Percentiles rank a stretch among this genome's conserved stretches.
Conservation (phyloP, 2,888 invertebrate species). For the Clivina fossor region DNA sequence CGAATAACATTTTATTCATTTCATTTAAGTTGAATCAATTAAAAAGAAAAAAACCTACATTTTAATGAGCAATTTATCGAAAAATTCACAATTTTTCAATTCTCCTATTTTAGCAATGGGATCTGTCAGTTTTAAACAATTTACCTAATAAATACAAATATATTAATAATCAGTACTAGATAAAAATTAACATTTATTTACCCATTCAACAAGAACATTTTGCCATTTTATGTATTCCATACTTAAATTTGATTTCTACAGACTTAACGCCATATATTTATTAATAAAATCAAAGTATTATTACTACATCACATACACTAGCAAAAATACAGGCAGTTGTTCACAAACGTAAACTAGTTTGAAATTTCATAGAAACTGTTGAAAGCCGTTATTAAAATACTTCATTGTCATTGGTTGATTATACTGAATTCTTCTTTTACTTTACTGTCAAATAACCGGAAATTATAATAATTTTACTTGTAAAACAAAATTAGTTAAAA, state of each 20-base stretch:
- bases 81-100: conserved; percentile 47
- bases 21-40: conserved; percentile 1
- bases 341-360: conserved; percentile 2
- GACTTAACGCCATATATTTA: too few species aligned
- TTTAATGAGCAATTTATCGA: conserved; percentile 45
- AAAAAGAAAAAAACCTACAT: conserved; percentile 45
- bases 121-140: conserved; percentile 48
- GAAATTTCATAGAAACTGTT: conserved; percentile 1
- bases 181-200: conserved; percentile 35
- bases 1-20: conserved; percentile 6
- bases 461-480: too few species aligned
- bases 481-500: too few species aligned
- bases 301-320: background rate
- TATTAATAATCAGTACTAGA: conserved; percentile 3
- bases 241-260: background rate
- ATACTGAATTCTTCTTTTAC: background rate
- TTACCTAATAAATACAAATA: conserved; percentile 44
- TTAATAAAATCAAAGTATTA: background rate
- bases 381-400: conserved; percentile 1
- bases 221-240: conserved; percentile 42
- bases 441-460: too few species aligned
- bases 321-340: background rate
- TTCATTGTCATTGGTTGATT: background rate
- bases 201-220: conserved; percentile 47
- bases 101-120: conserved; percentile 42